A percentile compares a stretch with the other conserved stretches of the same genome.
Conservation (phyloP, 2,888 invertebrate genomes). For the Platycheirus albimanus region DNA sequence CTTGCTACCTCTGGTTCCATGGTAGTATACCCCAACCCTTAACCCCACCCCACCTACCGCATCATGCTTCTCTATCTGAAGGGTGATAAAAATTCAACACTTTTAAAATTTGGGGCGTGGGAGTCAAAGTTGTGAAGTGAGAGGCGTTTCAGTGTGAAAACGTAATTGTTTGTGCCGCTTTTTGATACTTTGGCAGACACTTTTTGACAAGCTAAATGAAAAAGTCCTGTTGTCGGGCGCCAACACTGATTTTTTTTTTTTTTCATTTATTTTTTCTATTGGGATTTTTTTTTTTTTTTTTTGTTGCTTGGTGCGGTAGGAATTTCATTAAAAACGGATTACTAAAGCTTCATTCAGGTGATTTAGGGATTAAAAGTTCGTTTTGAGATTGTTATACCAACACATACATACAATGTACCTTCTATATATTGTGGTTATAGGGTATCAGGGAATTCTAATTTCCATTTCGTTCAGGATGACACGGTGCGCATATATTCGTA, state of each 20-base stretch:
- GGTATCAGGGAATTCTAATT: constrained; percentile 56
- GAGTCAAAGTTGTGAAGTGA: background rate
- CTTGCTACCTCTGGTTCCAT: background rate
- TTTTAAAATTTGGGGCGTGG: background rate
- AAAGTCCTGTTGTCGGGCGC: constrained; percentile 57
- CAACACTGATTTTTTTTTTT: constrained; percentile 16
- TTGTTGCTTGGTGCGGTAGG: background rate
- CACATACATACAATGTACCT: background rate
- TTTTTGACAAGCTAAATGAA: constrained; percentile 57
- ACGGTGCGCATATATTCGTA: constrained; percentile 58
- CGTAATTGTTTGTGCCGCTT: constrained; percentile 57
- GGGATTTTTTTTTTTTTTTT: constrained; percentile 6
- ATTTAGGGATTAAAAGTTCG: constrained; percentile 57
- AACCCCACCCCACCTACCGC: no score
- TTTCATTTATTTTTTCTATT: background rate
- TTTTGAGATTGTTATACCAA: constrained; percentile 1
- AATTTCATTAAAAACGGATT: constrained; percentile 67
- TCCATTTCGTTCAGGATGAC: constrained; percentile 66
- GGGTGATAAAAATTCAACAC: constrained; percentile 50
- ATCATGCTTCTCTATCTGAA: constrained; percentile 21
- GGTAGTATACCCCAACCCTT: no score
- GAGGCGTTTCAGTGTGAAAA: constrained; percentile 38
- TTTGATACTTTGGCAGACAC: constrained; percentile 50
- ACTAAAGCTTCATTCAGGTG: constrained; percentile 48
- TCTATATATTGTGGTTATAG: no score